A percentile compares a stretch with the other conserved stretches of the same genome.
These are phyloP conservation scores for Drosophila yooni DNA, from an alignment of 2,888 invertebrate species.

Conservation along the genomic window DNA sequence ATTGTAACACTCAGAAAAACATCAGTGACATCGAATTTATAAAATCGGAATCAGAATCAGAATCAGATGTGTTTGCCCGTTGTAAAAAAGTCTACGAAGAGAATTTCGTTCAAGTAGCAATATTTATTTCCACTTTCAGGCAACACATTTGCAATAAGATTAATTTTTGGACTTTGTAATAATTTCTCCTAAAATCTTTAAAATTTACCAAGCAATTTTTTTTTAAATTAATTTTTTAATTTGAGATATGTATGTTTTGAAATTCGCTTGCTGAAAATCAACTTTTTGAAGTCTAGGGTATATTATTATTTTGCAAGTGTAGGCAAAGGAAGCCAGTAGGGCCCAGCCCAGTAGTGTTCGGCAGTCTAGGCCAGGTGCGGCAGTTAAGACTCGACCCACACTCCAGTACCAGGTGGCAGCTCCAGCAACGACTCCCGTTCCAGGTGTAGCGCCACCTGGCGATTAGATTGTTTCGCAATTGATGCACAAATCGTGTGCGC, in stretches of 20 bases:
- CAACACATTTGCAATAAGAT: not conserved
- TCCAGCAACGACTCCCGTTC: not conserved
- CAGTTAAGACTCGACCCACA: not conserved
- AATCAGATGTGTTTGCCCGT: too few species aligned
- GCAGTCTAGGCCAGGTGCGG: slow-evolving; percentile 8
- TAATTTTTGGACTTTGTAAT: not conserved
- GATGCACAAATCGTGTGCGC: slow-evolving; percentile 70
- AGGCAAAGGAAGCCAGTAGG: not conserved
- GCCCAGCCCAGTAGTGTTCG: slow-evolving; percentile 21
- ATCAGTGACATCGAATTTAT: not conserved
- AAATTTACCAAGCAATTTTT: not conserved
- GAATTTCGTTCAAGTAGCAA: too few species aligned
- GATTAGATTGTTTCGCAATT: slow-evolving; percentile 66
- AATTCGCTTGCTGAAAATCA: not conserved
- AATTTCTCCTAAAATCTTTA: not conserved
- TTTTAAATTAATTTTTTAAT: not conserved
- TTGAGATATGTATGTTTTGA: not conserved
- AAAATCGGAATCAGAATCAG: not conserved
- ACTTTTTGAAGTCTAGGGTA: not conserved
- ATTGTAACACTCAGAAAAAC: slow-evolving; percentile 8
- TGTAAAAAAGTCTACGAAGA: too few species aligned
- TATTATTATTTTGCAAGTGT: slow-evolving; percentile 1
- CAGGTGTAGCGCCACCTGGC: slow-evolving; percentile 14
- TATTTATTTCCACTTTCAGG: too few species aligned
- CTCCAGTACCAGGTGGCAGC: not conserved